Conservation (phyloP, 2,888 invertebrate genomes). For the Blastobasis lacticolella region DNA sequence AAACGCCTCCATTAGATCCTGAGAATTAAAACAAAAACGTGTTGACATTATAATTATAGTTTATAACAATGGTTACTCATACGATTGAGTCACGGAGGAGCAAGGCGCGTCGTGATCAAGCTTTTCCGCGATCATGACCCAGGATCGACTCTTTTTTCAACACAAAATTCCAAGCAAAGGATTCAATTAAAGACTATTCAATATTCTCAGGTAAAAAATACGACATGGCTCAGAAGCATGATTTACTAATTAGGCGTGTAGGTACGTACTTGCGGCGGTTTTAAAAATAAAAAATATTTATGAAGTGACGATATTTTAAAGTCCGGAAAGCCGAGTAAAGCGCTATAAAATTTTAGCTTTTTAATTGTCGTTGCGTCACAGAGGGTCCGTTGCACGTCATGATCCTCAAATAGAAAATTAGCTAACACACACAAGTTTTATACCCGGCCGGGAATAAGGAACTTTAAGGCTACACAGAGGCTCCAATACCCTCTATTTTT, state of each 20-base stretch:
- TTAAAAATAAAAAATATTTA: no score
- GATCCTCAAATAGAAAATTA: no score
- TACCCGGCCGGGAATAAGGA: no score
- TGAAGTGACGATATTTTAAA: no score
- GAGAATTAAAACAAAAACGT: slow-evolving; percentile 30
- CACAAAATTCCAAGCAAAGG: slow-evolving; percentile 18
- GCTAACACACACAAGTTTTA: no score
- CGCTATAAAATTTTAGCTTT: no score
- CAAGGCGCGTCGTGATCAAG: slow-evolving; percentile 36
- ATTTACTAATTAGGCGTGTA: neutral
- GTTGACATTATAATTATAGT: slow-evolving; percentile 29
- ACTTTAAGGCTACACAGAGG: no score
- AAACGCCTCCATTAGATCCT: slow-evolving; percentile 23
- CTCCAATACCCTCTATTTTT: no score
- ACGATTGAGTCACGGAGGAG: slow-evolving; percentile 25
- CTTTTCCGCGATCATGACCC: slow-evolving; percentile 57
- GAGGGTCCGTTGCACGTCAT: no score
- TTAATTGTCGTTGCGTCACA: no score
- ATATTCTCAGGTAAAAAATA: slow-evolving; percentile 6
- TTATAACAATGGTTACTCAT: slow-evolving; percentile 11
- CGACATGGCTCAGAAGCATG: neutral
- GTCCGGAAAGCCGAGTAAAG: no score
- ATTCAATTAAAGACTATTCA: slow-evolving; percentile 31
- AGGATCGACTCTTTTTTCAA: slow-evolving; percentile 25
- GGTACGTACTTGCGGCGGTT: neutral